phyloP scores from a whole-genome alignment of 2,113 vertebrate genomes.

The Smithornis capensis region DNA sequence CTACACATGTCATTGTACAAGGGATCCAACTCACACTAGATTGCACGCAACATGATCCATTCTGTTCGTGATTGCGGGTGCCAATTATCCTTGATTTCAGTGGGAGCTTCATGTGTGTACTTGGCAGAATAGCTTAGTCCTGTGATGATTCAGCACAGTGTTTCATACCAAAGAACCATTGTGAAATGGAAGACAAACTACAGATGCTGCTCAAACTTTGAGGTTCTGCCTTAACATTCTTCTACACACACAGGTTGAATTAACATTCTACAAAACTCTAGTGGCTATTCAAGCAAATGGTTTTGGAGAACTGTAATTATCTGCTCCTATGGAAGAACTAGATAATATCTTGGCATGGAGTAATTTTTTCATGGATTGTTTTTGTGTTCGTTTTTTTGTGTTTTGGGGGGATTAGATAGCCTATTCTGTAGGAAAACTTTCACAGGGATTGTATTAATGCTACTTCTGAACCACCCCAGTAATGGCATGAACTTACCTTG shows the following conservation, averaged over 20 bases:
- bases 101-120: conserved; percentile 20
- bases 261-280: not conserved
- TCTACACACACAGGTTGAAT: accelerated
- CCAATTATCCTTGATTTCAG: conserved; percentile 31
- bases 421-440: not conserved
- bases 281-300: not conserved
- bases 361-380: not conserved
- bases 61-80: not conserved
- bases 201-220: not conserved
- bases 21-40: not conserved
- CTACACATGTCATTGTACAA: not conserved
- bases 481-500: not conserved
- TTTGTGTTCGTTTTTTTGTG: not conserved
- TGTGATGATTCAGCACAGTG: not conserved
- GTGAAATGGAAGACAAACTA: not conserved
- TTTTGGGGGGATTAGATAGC: not conserved
- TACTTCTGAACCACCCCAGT: not conserved
- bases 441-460: not conserved
- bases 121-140: conserved; percentile 22
- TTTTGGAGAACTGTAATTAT: not conserved
- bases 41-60: not conserved
- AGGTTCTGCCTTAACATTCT: not conserved
- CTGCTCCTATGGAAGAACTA: not conserved
- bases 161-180: not conserved
- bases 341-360: not conserved